phyloP scores from a whole-genome alignment of 2,888 invertebrate genomes.

The Dione juno region DNA sequence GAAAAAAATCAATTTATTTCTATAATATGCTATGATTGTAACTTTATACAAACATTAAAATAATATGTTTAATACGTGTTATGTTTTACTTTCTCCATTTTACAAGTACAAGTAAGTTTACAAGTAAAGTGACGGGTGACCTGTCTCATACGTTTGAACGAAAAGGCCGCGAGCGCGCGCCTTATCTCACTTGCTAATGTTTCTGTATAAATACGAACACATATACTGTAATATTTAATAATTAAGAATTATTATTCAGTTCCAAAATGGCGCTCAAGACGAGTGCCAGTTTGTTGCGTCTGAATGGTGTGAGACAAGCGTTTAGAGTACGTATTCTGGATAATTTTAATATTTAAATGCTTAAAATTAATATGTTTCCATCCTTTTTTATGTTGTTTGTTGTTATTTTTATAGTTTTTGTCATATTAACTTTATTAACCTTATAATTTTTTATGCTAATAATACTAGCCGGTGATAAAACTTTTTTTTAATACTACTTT shows the following conservation, averaged over 20 bases:
- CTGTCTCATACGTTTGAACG: constrained; percentile 16
- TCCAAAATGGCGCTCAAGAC: constrained; percentile 46
- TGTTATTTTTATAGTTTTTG: not conserved
- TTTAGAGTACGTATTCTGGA: constrained; percentile 60
- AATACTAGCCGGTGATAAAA: no score
- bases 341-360: not conserved
- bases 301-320: constrained; percentile 56
- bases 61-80: not conserved
- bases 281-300: constrained; percentile 64
- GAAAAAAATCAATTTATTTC: not conserved
- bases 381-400: not conserved
- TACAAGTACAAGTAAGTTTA: not conserved
- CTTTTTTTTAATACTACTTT: not conserved
- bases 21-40: not conserved
- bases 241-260: constrained; percentile 42
- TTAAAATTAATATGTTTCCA: not conserved
- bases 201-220: constrained; percentile 50
- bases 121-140: no score
- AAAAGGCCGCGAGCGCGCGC: constrained; percentile 43
- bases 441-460: no score
- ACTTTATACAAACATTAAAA: not conserved
- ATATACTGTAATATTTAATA: constrained; percentile 44
- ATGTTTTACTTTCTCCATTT: not conserved
- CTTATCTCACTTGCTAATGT: constrained; percentile 72
- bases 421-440: no score